phyloP scores from a whole-genome alignment of 2,797 vertebrate genomes.

The Ctenosaura bakeri region DNA sequence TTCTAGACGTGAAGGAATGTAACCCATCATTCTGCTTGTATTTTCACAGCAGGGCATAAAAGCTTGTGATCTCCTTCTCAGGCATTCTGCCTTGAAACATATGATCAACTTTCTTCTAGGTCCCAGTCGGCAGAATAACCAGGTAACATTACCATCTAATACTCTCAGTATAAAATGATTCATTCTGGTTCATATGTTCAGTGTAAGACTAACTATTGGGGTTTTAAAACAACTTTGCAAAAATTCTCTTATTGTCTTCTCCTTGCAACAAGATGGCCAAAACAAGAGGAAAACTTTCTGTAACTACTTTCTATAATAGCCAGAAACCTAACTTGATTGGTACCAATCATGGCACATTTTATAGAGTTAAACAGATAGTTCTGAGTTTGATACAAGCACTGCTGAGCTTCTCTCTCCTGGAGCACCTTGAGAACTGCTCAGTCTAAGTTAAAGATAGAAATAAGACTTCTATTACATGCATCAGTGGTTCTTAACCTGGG shows the following conservation, averaged over 20 bases:
- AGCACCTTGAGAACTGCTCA: background rate
- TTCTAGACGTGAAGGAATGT: slow-evolving; percentile 21
- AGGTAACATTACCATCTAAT: slow-evolving; percentile 81
- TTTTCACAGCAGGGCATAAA: slow-evolving; percentile 86
- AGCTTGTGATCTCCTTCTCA: slow-evolving; percentile 91
- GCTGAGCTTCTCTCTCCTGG: background rate
- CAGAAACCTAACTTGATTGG: background rate
- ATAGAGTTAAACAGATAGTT: background rate
- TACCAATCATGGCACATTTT: background rate
- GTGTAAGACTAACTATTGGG: background rate
- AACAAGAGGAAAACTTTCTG: background rate
- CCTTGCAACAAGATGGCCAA: background rate
- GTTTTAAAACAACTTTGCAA: background rate
- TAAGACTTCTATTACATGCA: too few species aligned
- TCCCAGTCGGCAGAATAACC: slow-evolving; percentile 91
- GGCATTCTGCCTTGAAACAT: slow-evolving; percentile 91
- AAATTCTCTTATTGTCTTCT: background rate
- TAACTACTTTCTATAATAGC: background rate
- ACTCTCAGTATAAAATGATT: background rate
- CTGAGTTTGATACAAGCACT: background rate
- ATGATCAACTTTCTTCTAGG: slow-evolving; percentile 96
- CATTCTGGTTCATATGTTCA: background rate
- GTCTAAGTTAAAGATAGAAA: background rate
- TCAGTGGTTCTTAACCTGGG: too few species aligned
- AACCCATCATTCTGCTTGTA: slow-evolving; percentile 47